These are phyloP conservation scores for Campaea margaritaria DNA, from an alignment of 2,888 invertebrate species.

Conservation along the genomic window DNA sequence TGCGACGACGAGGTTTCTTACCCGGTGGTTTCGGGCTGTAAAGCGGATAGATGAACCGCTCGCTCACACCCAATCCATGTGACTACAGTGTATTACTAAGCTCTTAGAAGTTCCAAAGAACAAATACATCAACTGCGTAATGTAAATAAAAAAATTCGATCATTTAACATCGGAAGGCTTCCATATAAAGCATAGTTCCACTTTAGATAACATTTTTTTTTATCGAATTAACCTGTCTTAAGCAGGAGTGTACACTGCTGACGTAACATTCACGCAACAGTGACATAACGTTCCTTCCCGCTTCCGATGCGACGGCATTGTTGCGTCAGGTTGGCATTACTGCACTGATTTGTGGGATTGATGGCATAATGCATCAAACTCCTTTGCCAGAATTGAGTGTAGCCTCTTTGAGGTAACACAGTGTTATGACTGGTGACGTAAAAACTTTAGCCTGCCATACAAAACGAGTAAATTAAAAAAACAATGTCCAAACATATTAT, in stretches of 20 bases:
- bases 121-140: neutral
- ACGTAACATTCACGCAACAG: conserved; percentile 35
- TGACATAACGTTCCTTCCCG: conserved; percentile 39
- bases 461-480: too few relatives aligned
- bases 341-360: conserved; percentile 17
- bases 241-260: conserved; percentile 17
- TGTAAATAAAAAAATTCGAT: conserved; percentile 9
- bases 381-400: conserved; percentile 1
- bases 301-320: conserved; percentile 36
- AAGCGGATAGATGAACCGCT: too few relatives aligned
- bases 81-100: too few relatives aligned
- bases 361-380: conserved; percentile 9
- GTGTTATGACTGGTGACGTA: too few relatives aligned
- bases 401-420: neutral
- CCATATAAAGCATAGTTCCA: conserved; percentile 11
- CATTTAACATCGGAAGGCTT: conserved; percentile 17
- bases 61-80: too few relatives aligned
- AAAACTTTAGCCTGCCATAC: too few relatives aligned
- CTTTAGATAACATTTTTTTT: conserved; percentile 21
- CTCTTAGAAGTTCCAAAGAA: too few relatives aligned
- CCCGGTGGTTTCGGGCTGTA: too few relatives aligned
- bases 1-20: too few relatives aligned
- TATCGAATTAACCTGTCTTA: conserved; percentile 7
- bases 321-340: conserved; percentile 36
- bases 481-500: too few relatives aligned